Evolutionary conservation across 2,797 vertebrate species (phyloP), one percentile per base, ranked within the genome.

Genomic region (Danio jaintianensis): DNA sequence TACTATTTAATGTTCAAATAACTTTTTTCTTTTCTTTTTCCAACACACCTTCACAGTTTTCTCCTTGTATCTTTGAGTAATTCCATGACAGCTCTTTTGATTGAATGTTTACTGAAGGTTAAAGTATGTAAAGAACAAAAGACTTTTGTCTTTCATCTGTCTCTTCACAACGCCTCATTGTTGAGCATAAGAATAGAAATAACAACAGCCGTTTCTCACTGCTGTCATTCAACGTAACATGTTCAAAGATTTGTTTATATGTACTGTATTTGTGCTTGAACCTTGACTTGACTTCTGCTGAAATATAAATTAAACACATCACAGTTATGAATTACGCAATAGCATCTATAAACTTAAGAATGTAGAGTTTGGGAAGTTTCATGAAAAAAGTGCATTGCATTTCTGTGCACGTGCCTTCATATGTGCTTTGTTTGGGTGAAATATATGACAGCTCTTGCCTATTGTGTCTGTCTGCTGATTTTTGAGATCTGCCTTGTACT

Each of bases 111-210:
- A 15, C 45, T 64, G 15, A 52, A 61, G 48, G 47, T 56, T 71
- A 22, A n/a, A 71, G 55, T 38, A 40, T 12, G 47, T 13, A 53
- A 64, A 74, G 6, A 55, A 75, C 11, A 15, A 18, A 71, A 47
- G 15, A 58, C 61, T 20, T 29, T 58, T 74, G 50, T 53, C 11
- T 55, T 66, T 66, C 22, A 58, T 72, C 48, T 29, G 45, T 75
- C 75, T 45, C 43, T 69, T 71, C 50, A 71, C 11, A 9, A 15
- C 4, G 5, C 53, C 36, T 55, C 52, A 42, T 9, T 55, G n/a
- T 71, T 55, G 11, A 55, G 38, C n/a, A 8, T 5, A 40, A 70
- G 7, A 55, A 42, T 6, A 42, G 6, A 20, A 42, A 71, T 1
- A 1, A 16, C 2, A 29, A 18, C 36, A 13, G 64, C 45, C 43